Conservation (phyloP, 2,797 vertebrate genomes). For the Schizothorax lantsangensis region DNA sequence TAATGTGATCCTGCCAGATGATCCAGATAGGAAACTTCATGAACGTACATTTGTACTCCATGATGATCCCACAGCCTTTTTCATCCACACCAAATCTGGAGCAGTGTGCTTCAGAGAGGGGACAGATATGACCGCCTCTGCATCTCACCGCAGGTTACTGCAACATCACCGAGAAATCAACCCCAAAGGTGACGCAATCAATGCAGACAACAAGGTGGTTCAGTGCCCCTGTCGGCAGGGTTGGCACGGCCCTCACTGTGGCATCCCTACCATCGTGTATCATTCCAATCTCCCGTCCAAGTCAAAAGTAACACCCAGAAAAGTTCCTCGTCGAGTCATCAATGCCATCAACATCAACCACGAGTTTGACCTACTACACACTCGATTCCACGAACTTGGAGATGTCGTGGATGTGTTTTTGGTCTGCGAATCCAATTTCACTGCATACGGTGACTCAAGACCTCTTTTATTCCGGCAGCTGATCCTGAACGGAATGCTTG, state of each 20-base stretch:
- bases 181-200: background rate
- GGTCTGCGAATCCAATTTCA: constrained; percentile 89
- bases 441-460: constrained; percentile 80
- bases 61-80: constrained; percentile 80
- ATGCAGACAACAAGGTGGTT: constrained; percentile 54
- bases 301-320: constrained; percentile 79
- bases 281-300: constrained; percentile 87
- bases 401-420: constrained; percentile 84
- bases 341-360: constrained; percentile 89
- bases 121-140: constrained; percentile 69
- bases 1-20: background rate
- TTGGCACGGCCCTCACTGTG: constrained; percentile 89
- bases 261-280: constrained; percentile 86
- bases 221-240: constrained; percentile 82
- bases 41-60: constrained; percentile 73
- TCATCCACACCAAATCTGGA: constrained; percentile 79
- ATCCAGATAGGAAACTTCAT: constrained; percentile 67
- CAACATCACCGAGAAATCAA: background rate
- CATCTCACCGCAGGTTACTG: constrained; percentile 5
- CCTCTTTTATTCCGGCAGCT: constrained; percentile 82
- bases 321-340: constrained; percentile 82
- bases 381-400: constrained; percentile 84
- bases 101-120: constrained; percentile 83
- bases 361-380: constrained; percentile 86
- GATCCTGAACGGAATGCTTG: constrained; percentile 83